Conservation (phyloP, 2,113 vertebrate species). For the Conger conger region DNA sequence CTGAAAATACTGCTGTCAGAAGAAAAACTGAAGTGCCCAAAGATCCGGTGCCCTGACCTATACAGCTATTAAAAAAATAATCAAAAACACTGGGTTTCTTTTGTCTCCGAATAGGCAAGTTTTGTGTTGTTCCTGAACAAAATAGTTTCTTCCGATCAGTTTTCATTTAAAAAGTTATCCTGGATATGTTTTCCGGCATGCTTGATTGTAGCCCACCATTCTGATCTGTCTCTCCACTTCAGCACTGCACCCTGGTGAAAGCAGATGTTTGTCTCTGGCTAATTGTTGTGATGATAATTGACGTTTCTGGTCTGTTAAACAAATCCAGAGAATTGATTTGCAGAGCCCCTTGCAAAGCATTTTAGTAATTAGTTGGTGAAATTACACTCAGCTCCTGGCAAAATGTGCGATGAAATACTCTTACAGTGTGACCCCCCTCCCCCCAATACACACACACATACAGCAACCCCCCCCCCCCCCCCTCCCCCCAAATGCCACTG, state of each 20-base stretch:
- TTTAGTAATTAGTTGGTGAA: slow-evolving; percentile 2
- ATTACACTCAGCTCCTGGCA: slow-evolving; percentile 1
- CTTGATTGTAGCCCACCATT: background rate
- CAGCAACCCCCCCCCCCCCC: background rate
- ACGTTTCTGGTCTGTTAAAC: background rate
- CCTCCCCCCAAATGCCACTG: background rate
- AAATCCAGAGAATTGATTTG: slow-evolving; percentile 1
- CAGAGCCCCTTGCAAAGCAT: background rate
- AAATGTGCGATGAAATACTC: slow-evolving; percentile 1
- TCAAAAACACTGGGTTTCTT: background rate
- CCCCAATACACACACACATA: background rate
- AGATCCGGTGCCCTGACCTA: background rate
- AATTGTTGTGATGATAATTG: slow-evolving; percentile 10
- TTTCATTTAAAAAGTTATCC: background rate
- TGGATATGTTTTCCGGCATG: background rate
- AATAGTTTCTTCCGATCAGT: background rate
- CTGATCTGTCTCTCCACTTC: background rate
- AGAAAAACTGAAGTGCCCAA: slow-evolving; percentile 16
- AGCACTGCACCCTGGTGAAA: background rate
- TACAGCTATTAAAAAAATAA: background rate
- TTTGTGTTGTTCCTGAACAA: background rate
- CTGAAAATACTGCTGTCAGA: slow-evolving; percentile 24
- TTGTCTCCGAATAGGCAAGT: background rate
- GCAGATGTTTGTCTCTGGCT: slow-evolving; percentile 11
- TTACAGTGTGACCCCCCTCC: background rate